Base-by-base conservation (phyloP, 2,113 vertebrate species). In the Alligator mississippiensis region DNA sequence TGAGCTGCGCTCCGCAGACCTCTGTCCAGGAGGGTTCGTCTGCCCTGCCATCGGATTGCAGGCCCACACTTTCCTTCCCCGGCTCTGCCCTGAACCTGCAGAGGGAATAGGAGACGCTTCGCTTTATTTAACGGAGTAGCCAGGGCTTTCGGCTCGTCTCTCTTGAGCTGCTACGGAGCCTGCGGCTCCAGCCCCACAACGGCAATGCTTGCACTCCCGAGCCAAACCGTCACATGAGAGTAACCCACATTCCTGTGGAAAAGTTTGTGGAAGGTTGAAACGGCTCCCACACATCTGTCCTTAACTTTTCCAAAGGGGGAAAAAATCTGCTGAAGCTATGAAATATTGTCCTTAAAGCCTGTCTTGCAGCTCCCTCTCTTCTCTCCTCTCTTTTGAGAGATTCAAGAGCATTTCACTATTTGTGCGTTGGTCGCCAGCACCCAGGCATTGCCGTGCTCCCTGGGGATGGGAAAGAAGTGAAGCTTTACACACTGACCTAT, bases 211-310 rank as follows among this genome's bases (percentile, higher is more conserved):
- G 22, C 77, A 47, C 68, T 93, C 16, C 82, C 75, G 87, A 87
- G 34, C 77, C 81, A 13, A 9, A 4, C 34, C 83, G 83, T 59
- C 93, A 87, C 30, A 58, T 85, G 59, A 81, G 74, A 47, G 91
- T 72, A 87, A 82, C 64, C 82, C 82, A 80, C 82, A 75, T 92
- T 54, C 84, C 91, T 91, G 88, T 93, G 94, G 94, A 89, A 95
- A 94, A 92, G 82, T 94, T 93, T 76, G 90, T 93, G 90, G 90
- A 95, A 96, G 88, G 84, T 80, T 82, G 74, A 92, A 92, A 72
- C 66, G 91, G 77, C 72, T 96, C 55, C 87, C 93, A 88, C 84
- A 54, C 82, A 94, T 95, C 84, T 97, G 90, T 97, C 86, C 82
- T 95, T 47, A 47, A 47, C 82, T 87, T 92, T 90, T 94, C 89